Evolutionary conservation across 2,888 invertebrate species (phyloP).

Genomic region (Rhopalosiphum nymphaeae): DNA sequence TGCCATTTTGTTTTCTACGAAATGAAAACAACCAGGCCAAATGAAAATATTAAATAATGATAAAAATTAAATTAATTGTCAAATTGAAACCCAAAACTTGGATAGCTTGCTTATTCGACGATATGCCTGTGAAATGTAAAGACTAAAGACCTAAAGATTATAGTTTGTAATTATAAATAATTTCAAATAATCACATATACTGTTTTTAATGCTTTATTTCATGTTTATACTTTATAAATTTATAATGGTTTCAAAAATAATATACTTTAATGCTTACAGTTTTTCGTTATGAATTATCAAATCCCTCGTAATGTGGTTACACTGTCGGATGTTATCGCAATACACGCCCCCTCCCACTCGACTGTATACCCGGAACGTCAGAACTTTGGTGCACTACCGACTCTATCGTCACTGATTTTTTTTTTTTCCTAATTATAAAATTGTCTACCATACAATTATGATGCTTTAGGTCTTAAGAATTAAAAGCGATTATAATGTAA

Average conservation of each 20-base stretch:
- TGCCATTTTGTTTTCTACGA: conserved; percentile 19
- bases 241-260: background rate
- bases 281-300: conserved; percentile 29
- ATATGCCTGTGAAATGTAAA: no score
- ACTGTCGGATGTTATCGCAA: conserved; percentile 24
- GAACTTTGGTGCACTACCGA: background rate
- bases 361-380: background rate
- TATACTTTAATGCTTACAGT: background rate
- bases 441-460: background rate
- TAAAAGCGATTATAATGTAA: background rate
- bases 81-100: background rate
- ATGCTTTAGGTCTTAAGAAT: background rate
- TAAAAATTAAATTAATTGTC: background rate
- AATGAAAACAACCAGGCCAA: background rate
- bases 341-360: background rate
- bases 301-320: background rate
- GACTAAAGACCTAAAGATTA: no score
- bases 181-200: no score
- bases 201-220: no score
- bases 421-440: background rate
- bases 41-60: background rate
- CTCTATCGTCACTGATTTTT: background rate
- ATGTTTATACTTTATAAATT: no score
- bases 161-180: no score
- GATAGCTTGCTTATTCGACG: background rate